Evolutionary conservation across 2,113 vertebrate genomes (phyloP), one percentile per base, ranked within the genome.

Genomic region (Heterotis niloticus): DNA sequence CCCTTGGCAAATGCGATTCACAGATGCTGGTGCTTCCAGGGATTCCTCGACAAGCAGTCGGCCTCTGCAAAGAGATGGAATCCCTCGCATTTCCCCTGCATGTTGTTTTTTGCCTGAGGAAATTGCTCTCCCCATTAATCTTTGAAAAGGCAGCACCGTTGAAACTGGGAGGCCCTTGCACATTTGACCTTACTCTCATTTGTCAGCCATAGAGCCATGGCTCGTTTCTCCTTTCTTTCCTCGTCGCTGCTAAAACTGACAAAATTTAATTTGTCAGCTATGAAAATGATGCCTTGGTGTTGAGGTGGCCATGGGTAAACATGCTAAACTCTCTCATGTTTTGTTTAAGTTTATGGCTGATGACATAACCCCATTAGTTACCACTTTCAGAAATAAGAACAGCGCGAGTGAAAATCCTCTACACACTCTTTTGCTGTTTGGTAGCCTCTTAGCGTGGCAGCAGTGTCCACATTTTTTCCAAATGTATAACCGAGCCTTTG

Each of bases 241-340:
- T 18, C n/a, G 44, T 52, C 51, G 69, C 34, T 20, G 29, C n/a
- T 54, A 34, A 52, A 44, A 71, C 69, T n/a, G 44, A 20, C 51
- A 11, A 54, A 71, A 34, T 51, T 71, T 71, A 71, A 71, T 71
- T 71, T 71, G 69, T 71, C 69, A 71, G 14, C 69, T 71, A 51
- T 18, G 69, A 71, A 16, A 1, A 20, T 54, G 69, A 71, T n/a
- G 52, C 20, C 10, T 5, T 54, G 20, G 44, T 71, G 44, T 10
- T 54, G 69, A 52, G n/a, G 13, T n/a, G 69, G 34, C 34, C 24
- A 20, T 18, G 68, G 68, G n/a, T 51, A 23, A 71, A 12, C 26
- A 71, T 54, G 20, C 44, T 5, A 51, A 51, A 18, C 1, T 20
- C 18, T 16, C 59, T 62, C 18, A 2, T 62, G 59, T 14, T 20